A percentile compares a stretch with the other conserved stretches of the same genome.
Evolutionary conservation across 1,140 invertebrate genomes (phyloP).

Genomic region (Drosophila kikkawai): DNA sequence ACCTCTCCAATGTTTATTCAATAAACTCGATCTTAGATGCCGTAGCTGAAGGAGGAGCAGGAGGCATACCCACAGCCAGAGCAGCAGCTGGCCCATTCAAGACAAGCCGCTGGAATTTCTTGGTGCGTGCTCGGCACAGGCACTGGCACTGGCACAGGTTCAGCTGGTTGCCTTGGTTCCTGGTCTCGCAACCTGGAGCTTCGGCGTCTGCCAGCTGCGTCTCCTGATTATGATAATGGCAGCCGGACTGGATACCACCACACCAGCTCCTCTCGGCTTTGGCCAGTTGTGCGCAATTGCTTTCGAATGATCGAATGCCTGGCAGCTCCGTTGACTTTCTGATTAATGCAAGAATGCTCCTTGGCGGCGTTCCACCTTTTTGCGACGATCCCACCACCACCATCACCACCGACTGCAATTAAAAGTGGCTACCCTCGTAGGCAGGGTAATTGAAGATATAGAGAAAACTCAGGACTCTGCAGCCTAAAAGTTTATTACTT

Average conservation of each 20-base stretch:
- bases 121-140: constrained; percentile 84
- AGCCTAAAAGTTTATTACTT: not conserved
- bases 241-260: constrained; percentile 30
- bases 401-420: constrained; percentile 53
- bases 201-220: constrained; percentile 76
- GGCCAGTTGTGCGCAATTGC: constrained; percentile 62
- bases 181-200: constrained; percentile 24
- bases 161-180: constrained; percentile 38
- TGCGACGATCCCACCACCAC: constrained; percentile 42
- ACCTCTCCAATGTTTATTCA: constrained; percentile 77
- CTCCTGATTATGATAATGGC: constrained; percentile 80
- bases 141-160: constrained; percentile 43
- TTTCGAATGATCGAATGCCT: constrained; percentile 74
- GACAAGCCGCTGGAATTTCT: constrained; percentile 82
- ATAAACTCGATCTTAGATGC: constrained; percentile 76
- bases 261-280: not conserved
- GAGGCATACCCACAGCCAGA: constrained; percentile 29
- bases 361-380: constrained; percentile 67
- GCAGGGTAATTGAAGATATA: not conserved
- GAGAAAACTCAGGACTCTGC: not conserved
- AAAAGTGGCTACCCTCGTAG: constrained; percentile 62
- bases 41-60: constrained; percentile 27
- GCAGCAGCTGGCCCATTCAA: constrained; percentile 71
- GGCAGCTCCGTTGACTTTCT: constrained; percentile 83
- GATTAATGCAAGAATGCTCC: constrained; percentile 82